A percentile compares a stretch with the other conserved stretches of the same genome.
Conservation (phyloP, 2,888 invertebrate genomes). For the Yponomeuta evonymella region DNA sequence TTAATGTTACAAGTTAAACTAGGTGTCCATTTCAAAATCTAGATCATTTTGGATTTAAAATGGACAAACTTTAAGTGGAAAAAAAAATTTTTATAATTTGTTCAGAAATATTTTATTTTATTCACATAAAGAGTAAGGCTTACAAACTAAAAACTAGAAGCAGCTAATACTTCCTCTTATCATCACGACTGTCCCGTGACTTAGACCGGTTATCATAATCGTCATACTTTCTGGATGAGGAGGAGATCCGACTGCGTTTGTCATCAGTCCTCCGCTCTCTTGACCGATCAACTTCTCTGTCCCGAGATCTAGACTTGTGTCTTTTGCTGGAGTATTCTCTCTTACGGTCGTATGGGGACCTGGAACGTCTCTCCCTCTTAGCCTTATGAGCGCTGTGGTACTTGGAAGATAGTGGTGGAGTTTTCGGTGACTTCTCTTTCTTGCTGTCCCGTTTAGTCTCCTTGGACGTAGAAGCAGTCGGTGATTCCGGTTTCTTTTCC, state of each 20-base stretch:
- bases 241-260: conserved; percentile 42
- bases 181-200: conserved; percentile 59
- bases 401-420: conserved; percentile 66
- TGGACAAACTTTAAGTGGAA: neutral
- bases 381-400: conserved; percentile 64
- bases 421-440: conserved; percentile 68
- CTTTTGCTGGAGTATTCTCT: conserved; percentile 64
- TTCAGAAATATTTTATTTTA: neutral
- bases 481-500: conserved; percentile 63
- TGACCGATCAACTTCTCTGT: conserved; percentile 57
- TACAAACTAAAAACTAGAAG: neutral
- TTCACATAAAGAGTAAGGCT: neutral
- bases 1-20: too few relatives aligned
- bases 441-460: conserved; percentile 60
- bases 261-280: conserved; percentile 61
- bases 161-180: conserved; percentile 57
- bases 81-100: neutral
- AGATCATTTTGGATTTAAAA: neutral
- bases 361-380: conserved; percentile 62
- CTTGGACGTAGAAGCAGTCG: conserved; percentile 64
- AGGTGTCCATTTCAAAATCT: too few relatives aligned
- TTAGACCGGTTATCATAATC: conserved; percentile 67
- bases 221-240: conserved; percentile 63
- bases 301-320: conserved; percentile 65
- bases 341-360: conserved; percentile 69